Evolutionary conservation across 2,888 invertebrate species (phyloP).

Genomic region (Andrena bucephala): DNA sequence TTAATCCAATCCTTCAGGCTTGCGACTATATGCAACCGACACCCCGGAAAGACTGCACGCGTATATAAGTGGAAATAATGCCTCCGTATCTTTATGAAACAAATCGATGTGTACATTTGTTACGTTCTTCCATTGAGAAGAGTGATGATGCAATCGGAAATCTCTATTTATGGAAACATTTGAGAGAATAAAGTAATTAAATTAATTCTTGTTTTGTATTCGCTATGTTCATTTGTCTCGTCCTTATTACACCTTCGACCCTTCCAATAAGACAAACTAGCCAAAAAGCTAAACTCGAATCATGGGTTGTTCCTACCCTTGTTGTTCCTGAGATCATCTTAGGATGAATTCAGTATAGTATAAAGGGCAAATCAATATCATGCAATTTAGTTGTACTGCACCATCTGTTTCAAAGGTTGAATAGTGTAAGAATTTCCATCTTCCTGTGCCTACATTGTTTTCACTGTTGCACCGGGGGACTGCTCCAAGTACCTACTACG

Average conservation of each 20-base stretch:
- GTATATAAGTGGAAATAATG: neutral
- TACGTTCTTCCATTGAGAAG: no score
- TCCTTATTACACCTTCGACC: neutral
- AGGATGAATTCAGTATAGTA: no score
- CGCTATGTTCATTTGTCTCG: neutral
- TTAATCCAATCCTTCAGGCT: neutral
- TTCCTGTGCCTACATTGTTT: no score
- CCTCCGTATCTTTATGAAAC: no score
- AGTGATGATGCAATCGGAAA: no score
- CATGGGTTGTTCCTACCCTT: neutral
- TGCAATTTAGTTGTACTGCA: no score
- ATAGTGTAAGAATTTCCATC: no score
- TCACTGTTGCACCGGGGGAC: slow-evolving; percentile 23
- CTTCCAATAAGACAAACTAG: neutral
- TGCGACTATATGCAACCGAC: neutral
- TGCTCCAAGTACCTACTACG: slow-evolving; percentile 57
- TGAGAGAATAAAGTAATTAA: neutral
- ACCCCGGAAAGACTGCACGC: neutral
- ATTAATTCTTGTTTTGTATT: neutral
- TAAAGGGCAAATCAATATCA: no score
- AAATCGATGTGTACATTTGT: no score
- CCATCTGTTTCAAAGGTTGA: no score
- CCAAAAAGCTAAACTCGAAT: neutral
- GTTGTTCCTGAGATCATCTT: neutral
- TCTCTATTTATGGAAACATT: no score